Percentiles rank a stretch among this genome's conserved stretches.
Conservation (phyloP, 2,113 vertebrate genomes). For the Cygnus atratus region DNA sequence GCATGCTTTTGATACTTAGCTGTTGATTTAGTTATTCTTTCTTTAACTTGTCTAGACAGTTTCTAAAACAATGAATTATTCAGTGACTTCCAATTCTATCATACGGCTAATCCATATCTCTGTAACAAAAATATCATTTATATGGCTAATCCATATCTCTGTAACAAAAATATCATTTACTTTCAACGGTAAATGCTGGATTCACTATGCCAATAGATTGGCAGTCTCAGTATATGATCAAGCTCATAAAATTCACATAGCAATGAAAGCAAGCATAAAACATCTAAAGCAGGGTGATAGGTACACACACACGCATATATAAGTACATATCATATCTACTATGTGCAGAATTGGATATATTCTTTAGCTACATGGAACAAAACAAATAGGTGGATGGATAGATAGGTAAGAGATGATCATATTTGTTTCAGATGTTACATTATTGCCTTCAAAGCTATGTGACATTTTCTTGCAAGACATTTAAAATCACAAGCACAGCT, state of each 20-base stretch:
- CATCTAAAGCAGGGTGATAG: neutral
- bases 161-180: neutral
- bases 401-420: neutral
- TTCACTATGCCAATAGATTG: neutral
- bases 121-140: neutral
- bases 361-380: neutral
- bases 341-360: neutral
- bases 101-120: neutral
- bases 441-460: neutral
- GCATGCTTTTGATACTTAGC: neutral
- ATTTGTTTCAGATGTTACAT: neutral
- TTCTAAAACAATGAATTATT: conserved; percentile 17
- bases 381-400: neutral
- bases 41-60: neutral
- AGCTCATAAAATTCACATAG: neutral
- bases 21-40: neutral
- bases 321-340: no score
- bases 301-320: neutral
- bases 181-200: neutral
- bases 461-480: neutral
- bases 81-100: neutral
- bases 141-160: neutral
- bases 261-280: neutral
- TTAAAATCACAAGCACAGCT: neutral
- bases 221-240: neutral